phyloP scores from a whole-genome alignment of 2,113 vertebrate genomes.

The Coryphaenoides rupestris region DNA sequence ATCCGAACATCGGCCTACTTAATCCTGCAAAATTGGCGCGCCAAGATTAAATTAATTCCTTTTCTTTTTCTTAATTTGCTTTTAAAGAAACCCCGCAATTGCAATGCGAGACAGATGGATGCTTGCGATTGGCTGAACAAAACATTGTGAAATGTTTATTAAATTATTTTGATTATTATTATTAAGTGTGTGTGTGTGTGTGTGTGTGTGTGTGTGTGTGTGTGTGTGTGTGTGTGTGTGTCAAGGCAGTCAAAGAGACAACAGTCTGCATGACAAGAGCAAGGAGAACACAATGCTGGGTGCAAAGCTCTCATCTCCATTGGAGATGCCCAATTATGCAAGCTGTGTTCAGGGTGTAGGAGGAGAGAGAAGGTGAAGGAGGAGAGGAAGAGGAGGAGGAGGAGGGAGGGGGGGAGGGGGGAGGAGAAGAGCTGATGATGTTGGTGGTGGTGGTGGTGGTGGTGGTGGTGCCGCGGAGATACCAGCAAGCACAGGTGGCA shows the following conservation, averaged over 20 bases:
- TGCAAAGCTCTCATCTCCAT: too few relatives aligned
- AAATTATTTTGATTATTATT: not conserved
- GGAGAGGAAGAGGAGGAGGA: not conserved
- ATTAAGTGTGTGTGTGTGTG: too few relatives aligned
- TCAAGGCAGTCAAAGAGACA: too few relatives aligned
- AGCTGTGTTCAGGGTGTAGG: slow-evolving; percentile 4
- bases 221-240: not conserved
- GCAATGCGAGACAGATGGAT: too few relatives aligned
- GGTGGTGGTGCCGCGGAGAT: slow-evolving; percentile 30
- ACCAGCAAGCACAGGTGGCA: slow-evolving; percentile 82
- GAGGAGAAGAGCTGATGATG: slow-evolving; percentile 23
- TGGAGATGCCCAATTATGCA: slow-evolving; percentile 13
- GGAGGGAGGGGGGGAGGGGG: slow-evolving; percentile 3
- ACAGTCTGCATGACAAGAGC: too few relatives aligned
- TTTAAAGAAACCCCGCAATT: not conserved
- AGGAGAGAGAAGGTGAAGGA: not conserved
- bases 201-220: too few relatives aligned
- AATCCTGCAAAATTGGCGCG: slow-evolving; percentile 65
- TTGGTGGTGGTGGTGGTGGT: not conserved
- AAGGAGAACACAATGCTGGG: too few relatives aligned
- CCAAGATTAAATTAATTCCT: slow-evolving; percentile 34
- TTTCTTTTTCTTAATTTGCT: slow-evolving; percentile 17
- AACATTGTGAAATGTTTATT: slow-evolving; percentile 3
- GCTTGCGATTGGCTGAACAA: too few relatives aligned
- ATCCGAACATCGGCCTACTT: slow-evolving; percentile 56